Evolutionary conservation across 2,797 vertebrate species (phyloP).

Genomic region (Sitta carolinensis): DNA sequence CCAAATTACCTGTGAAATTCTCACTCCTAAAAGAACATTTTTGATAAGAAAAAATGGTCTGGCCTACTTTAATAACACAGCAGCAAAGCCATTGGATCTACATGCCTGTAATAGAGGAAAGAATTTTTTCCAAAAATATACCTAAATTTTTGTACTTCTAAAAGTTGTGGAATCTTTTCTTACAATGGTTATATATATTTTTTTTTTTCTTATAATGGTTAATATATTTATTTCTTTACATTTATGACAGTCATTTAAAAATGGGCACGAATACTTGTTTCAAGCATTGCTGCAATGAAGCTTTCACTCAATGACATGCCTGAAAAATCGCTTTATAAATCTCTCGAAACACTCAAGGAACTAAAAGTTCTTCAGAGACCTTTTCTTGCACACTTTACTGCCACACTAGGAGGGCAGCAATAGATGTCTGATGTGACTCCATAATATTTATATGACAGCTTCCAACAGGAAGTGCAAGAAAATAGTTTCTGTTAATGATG

Average conservation of each 20-base stretch:
- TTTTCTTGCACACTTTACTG: background rate
- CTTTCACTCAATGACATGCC: background rate
- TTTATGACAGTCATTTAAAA: background rate
- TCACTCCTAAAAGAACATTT: background rate
- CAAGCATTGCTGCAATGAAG: background rate
- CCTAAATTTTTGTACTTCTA: background rate
- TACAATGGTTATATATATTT: background rate
- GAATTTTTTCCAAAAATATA: background rate
- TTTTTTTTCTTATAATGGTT: background rate
- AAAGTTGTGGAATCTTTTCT: background rate
- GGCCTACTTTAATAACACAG: background rate
- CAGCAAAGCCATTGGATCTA: accelerated
- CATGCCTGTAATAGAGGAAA: background rate
- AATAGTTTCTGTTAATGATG: background rate
- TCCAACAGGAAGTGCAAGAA: background rate
- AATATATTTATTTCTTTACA: background rate
- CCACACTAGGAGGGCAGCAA: background rate
- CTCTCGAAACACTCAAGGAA: background rate
- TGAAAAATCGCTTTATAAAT: conserved; percentile 6
- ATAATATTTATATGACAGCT: background rate
- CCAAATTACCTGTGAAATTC: background rate
- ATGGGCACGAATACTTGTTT: background rate
- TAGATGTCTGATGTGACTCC: background rate
- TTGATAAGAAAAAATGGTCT: background rate
- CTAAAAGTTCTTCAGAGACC: background rate